phyloP scores from a whole-genome alignment of 2,797 vertebrate genomes.

The Neopelma chrysocephalum region DNA sequence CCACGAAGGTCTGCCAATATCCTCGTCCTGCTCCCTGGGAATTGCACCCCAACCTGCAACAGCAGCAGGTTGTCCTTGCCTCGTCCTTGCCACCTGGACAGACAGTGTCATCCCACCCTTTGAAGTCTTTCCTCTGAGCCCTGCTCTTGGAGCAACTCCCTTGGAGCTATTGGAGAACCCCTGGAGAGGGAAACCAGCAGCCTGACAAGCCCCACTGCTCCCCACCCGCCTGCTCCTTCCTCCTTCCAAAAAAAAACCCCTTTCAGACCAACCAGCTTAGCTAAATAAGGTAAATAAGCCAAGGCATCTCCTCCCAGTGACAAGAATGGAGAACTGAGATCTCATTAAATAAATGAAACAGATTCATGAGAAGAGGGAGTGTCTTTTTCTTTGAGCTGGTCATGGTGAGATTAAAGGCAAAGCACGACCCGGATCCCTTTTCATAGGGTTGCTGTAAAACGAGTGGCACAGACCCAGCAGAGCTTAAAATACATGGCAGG shows the following conservation, averaged over 20 bases:
- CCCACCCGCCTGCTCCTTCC: background rate
- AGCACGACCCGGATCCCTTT: background rate
- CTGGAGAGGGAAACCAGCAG: background rate
- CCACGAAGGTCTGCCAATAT: background rate
- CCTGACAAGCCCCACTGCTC: background rate
- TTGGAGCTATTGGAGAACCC: background rate
- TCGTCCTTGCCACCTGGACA: background rate
- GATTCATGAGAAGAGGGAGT: background rate
- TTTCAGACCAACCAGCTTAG: background rate
- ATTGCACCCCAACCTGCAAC: rapidly evolving
- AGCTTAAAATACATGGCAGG: slow-evolving; percentile 62
- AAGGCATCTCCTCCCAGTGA: background rate
- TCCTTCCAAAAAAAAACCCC: background rate
- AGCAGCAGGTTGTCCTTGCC: background rate
- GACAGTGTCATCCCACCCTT: background rate
- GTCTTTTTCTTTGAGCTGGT: background rate
- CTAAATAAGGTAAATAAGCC: background rate
- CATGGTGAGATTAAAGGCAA: slow-evolving; percentile 25
- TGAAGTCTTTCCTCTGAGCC: background rate
- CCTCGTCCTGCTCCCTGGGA: background rate
- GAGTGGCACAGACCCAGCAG: background rate
- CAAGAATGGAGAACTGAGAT: background rate
- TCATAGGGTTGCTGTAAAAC: background rate
- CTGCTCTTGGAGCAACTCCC: background rate
- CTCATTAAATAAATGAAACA: background rate